These are phyloP conservation scores for Tetrax tetrax DNA, from an alignment of 2,113 vertebrate species.

Conservation along the genomic window DNA sequence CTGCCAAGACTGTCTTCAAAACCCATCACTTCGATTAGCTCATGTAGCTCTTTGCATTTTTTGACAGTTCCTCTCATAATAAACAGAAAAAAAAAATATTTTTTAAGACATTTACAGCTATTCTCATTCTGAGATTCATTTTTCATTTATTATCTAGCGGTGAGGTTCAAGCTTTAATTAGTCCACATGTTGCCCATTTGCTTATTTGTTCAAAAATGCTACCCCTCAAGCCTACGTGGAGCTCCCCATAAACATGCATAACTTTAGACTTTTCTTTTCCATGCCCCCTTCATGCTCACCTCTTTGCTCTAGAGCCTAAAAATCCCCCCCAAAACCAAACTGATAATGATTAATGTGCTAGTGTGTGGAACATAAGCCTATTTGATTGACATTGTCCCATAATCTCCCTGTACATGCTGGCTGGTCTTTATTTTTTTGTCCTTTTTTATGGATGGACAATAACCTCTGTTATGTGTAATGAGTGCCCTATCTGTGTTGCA, in stretches of 20 bases:
- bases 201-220: not conserved
- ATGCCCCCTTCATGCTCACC: not conserved
- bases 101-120: not conserved
- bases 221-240: not conserved
- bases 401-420: not conserved
- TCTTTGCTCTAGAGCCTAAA: not conserved
- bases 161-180: not conserved
- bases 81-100: not conserved
- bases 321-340: not conserved
- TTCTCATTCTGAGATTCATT: not conserved
- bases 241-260: not conserved
- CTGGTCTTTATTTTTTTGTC: not conserved
- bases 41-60: not conserved
- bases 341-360: not conserved
- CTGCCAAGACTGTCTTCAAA: slow-evolving; percentile 6
- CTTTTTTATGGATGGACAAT: not conserved
- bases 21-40: not conserved
- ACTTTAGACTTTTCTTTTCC: not conserved
- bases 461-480: not conserved
- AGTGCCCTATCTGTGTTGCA: not conserved
- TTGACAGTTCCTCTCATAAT: not conserved
- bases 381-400: not conserved
- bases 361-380: not conserved
- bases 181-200: not conserved
- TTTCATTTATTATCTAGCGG: not conserved